Base-by-base conservation (phyloP, 2,797 vertebrate species). In the Macropodus opercularis region DNA sequence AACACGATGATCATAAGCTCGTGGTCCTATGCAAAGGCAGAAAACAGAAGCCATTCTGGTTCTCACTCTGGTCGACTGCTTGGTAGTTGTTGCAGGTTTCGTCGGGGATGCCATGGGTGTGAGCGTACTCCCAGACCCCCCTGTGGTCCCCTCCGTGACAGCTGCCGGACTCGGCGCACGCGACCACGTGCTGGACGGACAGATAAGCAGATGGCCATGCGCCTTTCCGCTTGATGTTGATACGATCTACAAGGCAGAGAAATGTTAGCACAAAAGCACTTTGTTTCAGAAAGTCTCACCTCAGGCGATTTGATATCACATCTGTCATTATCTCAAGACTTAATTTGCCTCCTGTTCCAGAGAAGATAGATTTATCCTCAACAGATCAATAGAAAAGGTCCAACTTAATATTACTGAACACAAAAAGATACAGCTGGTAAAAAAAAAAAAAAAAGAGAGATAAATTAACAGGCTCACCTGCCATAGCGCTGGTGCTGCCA, bases 81-180 rank as follows among this genome's bases (percentile, higher is more conserved):
- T 95, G 96, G 89, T 98, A 97, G 88, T 96, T 96, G 90, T 96
- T 97, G 85, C 95, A 97, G 53, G 95, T 98, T 87, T 98, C 95
- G 0, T 97, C 95, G 0, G 96, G 95, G 80, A 97, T 94, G 65
- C 95, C 95, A 0, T 95, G 85, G 0, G 29, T 17, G 8, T 94
- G 82, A 0, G 95, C 95, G 0, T 96, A 97, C 27, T 65, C 65
- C 94, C 95, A 97, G 32, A 98, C 95, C 0, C 79, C 86, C 0
- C 77, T 14, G 43, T 95, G 95, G 32, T 95, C 94, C 0, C 95
- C 95, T 0, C 96, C 94, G 3, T 94, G 78, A 3, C 96, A 98
- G 75, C 93, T 91, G 1, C 95, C 96, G 0, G 94, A 87, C 0
- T 86, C 0, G 0, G 91, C 92, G 0, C 96, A 96, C 71, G 96